A percentile compares a stretch with the other conserved stretches of the same genome.
These are phyloP conservation scores for Trichoplax adhaerens DNA, from an alignment of 37 sponge, comb jelly and placozoan genomes.

Conservation along the genomic window DNA sequence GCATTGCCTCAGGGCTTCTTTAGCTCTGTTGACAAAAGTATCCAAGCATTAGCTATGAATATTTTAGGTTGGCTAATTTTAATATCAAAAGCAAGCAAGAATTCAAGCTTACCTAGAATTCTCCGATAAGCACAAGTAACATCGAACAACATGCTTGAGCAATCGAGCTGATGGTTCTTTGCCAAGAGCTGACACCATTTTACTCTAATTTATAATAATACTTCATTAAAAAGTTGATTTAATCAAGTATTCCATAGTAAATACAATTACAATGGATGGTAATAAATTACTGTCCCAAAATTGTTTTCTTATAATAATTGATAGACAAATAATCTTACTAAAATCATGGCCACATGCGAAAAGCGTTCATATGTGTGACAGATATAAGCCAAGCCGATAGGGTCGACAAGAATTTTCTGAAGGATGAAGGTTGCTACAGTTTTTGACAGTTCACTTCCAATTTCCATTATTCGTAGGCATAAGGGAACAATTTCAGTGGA, in stretches of 20 bases:
- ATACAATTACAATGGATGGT: not conserved
- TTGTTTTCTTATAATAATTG: not conserved
- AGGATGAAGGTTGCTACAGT: constrained; percentile 95
- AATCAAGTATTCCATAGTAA: not conserved
- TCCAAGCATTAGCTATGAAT: not conserved
- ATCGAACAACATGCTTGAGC: constrained; percentile 86
- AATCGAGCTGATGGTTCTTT: constrained; percentile 75
- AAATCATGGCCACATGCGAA: constrained; percentile 79
- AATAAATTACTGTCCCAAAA: not conserved
- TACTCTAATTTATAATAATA: constrained; percentile 18
- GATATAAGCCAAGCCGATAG: constrained; percentile 87
- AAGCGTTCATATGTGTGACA: constrained; percentile 96
- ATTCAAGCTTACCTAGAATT: constrained; percentile 44
- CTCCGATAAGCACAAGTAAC: constrained; percentile 84
- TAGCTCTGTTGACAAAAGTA: constrained; percentile 25
- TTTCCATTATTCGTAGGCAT: constrained; percentile 92
- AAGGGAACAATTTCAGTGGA: constrained; percentile 95
- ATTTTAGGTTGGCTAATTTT: not conserved
- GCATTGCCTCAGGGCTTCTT: constrained; percentile 70
- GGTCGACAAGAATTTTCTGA: constrained; percentile 92
- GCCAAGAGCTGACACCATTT: constrained; percentile 72
- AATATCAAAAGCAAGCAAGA: constrained; percentile 1
- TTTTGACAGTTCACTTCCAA: constrained; percentile 88
- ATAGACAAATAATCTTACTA: constrained; percentile 26
- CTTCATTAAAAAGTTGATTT: not conserved